phyloP scores from a whole-genome alignment of 2,797 vertebrate species.

The Halcyon leucocephala region DNA sequence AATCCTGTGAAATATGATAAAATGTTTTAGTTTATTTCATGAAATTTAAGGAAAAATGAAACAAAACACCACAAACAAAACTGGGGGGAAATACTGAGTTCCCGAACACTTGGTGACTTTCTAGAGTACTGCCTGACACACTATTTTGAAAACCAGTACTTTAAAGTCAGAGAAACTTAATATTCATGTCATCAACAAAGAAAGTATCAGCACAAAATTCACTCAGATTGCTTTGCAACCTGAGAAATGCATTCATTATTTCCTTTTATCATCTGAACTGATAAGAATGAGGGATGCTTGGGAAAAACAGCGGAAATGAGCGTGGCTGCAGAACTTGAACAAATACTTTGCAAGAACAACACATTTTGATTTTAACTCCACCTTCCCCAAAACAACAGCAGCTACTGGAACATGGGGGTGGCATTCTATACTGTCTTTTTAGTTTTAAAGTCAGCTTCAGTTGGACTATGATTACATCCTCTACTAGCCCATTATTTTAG shows the following conservation, averaged over 20 bases:
- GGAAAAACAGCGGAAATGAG: background rate
- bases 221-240: background rate
- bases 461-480: background rate
- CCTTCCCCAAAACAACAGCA: background rate
- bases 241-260: background rate
- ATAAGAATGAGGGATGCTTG: background rate
- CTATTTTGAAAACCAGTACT: conserved; percentile 17
- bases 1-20: conserved; percentile 84
- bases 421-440: background rate
- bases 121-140: background rate
- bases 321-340: background rate
- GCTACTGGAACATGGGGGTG: background rate
- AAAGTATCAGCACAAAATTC: background rate
- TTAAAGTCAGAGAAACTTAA: background rate
- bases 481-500: background rate
- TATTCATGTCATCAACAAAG: conserved; percentile 1
- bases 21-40: background rate
- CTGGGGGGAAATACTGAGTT: background rate
- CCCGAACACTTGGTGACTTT: background rate
- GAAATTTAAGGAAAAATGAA: background rate
- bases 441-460: background rate
- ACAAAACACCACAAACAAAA: background rate
- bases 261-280: conserved; percentile 1
- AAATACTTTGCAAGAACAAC: background rate
- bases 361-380: background rate